A percentile compares a stretch with the other conserved stretches of the same genome.
Conservation (phyloP, 2,888 invertebrate genomes). For the Hofmannophila pseudospretella region DNA sequence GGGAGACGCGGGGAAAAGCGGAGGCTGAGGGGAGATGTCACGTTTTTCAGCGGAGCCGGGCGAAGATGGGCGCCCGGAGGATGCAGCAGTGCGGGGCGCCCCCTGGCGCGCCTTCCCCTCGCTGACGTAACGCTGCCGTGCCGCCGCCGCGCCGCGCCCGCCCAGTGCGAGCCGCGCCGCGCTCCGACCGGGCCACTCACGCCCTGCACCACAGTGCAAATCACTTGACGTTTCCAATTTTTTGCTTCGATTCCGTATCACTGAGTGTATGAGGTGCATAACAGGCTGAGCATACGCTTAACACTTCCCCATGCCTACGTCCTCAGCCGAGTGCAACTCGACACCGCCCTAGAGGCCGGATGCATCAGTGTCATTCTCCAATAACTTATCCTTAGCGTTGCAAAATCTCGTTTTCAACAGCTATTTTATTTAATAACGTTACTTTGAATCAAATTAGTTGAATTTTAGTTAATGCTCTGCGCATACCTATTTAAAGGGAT, state of each 20-base stretch:
- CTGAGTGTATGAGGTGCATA: constrained; percentile 64
- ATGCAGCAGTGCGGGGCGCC: constrained; percentile 69
- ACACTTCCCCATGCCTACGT: constrained; percentile 16
- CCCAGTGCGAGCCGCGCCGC: constrained; percentile 75
- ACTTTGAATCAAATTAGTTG: constrained; percentile 4
- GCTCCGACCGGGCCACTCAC: constrained; percentile 60
- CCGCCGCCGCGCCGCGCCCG: constrained; percentile 61
- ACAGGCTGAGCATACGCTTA: constrained; percentile 48
- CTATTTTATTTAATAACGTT: constrained; percentile 25
- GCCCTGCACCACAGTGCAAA: constrained; percentile 63
- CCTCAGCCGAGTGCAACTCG: constrained; percentile 27
- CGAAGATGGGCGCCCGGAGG: constrained; percentile 64
- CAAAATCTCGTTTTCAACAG: constrained; percentile 43
- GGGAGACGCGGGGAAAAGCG: constrained; percentile 24
- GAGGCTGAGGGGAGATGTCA: constrained; percentile 48
- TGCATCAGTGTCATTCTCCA: constrained; percentile 65
- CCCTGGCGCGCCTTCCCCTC: constrained; percentile 33
- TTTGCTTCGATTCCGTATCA: constrained; percentile 51
- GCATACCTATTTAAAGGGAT: no score
- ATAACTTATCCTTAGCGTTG: constrained; percentile 55
- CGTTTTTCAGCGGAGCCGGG: constrained; percentile 60
- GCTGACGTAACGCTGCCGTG: constrained; percentile 75
- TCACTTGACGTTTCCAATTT: constrained; percentile 67
- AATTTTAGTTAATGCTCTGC: no score
- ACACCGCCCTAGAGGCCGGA: constrained; percentile 56